Base-by-base conservation (phyloP, 2,797 vertebrate species). In the Helicolenus hilgendorfi region DNA sequence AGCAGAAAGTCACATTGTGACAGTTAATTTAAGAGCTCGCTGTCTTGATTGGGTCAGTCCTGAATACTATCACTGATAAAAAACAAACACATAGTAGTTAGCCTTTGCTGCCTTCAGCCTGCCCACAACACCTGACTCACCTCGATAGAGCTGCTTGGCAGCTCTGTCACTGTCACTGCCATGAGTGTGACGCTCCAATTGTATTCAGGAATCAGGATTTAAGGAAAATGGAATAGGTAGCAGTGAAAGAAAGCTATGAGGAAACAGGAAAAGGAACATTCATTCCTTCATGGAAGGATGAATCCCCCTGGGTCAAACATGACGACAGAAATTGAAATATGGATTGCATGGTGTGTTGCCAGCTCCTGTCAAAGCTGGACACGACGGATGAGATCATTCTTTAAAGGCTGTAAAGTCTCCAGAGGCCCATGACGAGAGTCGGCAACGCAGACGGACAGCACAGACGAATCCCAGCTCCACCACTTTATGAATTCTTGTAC, bases 321-420 rank as follows among this genome's bases (percentile, higher is more conserved):
- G 93, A 95, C 26, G 84, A 91, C 81, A 92, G 83, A 81, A 82
- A 85, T 62, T 77, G 81, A 92, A 95, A 93, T 90, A 86, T 77
- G 73, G 71, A 77, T 89, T 69, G 82, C 18, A 33, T 76, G 38
- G 71, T 79, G 68, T 58, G 63, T 83, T 89, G 68, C 75, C 75
- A 75, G 62, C 77, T 90, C 75, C 63, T 81, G 79, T 88, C 79
- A 88, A 85, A 92, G 83, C 79, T 38, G 64, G 78, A 84, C 65
- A 81, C 9, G 22, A 72, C 3, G 18, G 36, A 67, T 45, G 72
- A 91, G 58, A 88, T 87, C 81, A 83, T 87, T 79, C 83, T 71
- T 83, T 77, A 76, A 76, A 89, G 55, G 77, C 72, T 58, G 63
- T 53, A 14, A 29, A 73, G 24, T 71, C 67, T 75, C 58, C n/a